A percentile compares a stretch with the other conserved stretches of the same genome.
These are phyloP conservation scores for Pheosia tremula DNA, from an alignment of 2,888 invertebrate species.

Conservation along the genomic window DNA sequence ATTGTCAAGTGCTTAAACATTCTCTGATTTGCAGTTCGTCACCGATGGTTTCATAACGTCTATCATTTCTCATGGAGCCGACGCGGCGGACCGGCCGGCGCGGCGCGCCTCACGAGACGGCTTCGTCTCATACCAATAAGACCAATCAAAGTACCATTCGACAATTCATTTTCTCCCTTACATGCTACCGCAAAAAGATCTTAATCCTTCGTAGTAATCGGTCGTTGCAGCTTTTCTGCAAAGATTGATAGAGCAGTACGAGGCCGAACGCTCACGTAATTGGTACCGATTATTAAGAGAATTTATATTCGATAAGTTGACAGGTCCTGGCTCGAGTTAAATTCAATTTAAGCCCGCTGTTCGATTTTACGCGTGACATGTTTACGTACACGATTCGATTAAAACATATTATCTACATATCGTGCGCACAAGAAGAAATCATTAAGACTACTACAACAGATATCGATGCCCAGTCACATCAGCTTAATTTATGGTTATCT, in stretches of 20 bases:
- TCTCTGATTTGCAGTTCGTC: constrained; percentile 50
- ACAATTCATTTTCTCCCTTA: constrained; percentile 70
- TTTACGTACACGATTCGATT: constrained; percentile 58
- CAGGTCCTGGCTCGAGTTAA: constrained; percentile 66
- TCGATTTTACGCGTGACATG: constrained; percentile 62
- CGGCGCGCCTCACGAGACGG: constrained; percentile 56
- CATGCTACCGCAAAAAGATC: constrained; percentile 65
- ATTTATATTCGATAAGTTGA: constrained; percentile 78
- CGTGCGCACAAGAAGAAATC: constrained; percentile 26
- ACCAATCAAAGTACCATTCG: constrained; percentile 58
- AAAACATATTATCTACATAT: constrained; percentile 39
- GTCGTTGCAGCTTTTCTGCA: constrained; percentile 55
- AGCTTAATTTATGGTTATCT: constrained; percentile 4
- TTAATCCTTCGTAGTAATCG: constrained; percentile 63
- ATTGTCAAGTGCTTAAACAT: constrained; percentile 24
- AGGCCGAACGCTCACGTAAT: constrained; percentile 76
- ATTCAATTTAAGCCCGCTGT: constrained; percentile 62
- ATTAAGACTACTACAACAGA: constrained; percentile 4
- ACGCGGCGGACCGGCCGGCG: constrained; percentile 52
- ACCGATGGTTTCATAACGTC: constrained; percentile 69
- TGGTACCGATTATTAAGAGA: constrained; percentile 78
- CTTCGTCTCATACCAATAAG: constrained; percentile 42
- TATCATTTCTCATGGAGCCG: constrained; percentile 59
- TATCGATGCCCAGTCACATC: background rate
- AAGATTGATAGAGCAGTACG: constrained; percentile 61